Conservation (phyloP, 2,113 vertebrate species). For the Ptilorrhoa leucosticta region DNA sequence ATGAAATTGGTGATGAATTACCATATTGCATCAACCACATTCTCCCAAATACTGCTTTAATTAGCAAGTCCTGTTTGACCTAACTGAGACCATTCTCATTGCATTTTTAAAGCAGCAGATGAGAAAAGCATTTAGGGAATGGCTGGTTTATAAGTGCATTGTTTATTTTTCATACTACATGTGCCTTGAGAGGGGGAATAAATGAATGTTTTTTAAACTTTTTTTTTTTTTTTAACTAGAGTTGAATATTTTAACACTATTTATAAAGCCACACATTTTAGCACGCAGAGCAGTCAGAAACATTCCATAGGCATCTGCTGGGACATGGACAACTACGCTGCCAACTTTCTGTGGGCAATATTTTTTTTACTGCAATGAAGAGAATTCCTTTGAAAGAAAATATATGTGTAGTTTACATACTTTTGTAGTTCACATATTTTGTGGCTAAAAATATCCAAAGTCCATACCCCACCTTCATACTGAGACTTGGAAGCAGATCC, state of each 20-base stretch:
- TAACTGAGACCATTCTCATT: neutral
- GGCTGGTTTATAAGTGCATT: neutral
- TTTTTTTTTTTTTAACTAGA: neutral
- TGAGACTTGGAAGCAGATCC: conserved; percentile 47
- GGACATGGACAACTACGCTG: conserved; percentile 24
- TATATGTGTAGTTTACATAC: conserved; percentile 70
- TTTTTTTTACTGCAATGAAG: conserved; percentile 52
- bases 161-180: neutral
- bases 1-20: neutral
- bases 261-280: conserved; percentile 57
- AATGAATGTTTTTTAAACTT: neutral
- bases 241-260: conserved; percentile 24
- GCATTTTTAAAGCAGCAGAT: neutral
- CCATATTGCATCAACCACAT: neutral
- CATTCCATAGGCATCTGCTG: conserved; percentile 62
- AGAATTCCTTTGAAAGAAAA: conserved; percentile 67
- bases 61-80: neutral
- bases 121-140: neutral
- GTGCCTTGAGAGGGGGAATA: neutral
- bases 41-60: neutral
- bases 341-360: conserved; percentile 58
- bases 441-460: conserved; percentile 69
- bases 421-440: conserved; percentile 71
- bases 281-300: conserved; percentile 28
- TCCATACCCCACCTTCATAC: conserved; percentile 46